Evolutionary conservation across 1,140 invertebrate species (phyloP), one percentile per base, ranked within the genome.

Genomic region (Brachionus asplanchnoidis): DNA sequence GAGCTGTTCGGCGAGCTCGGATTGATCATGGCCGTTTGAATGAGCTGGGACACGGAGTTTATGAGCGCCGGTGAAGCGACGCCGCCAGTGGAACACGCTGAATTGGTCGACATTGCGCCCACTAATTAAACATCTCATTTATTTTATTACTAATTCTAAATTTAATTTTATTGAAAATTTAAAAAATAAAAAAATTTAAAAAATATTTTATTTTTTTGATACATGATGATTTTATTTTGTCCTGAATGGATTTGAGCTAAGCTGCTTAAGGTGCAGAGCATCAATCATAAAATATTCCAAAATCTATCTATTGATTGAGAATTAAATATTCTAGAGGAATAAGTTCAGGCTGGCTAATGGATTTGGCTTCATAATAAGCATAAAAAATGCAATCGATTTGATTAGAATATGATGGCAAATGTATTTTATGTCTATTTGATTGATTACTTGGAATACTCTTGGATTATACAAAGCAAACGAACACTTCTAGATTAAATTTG

Each of bases 211-310:
- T n/a, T 20, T 60, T 26, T 20, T 60, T 20, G 23, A 60, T 26
- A 20, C 9, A 60, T 60, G 53, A 60, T 60, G 53, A 60, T 60
- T 60, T 23, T 60, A 60, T 60, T 60, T 60, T 60, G 53, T 60
- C 53, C 53, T 60, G 9, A 56, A 60, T 9, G 53, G 53, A 60
- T 60, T 60, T 60, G 20, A 60, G 9, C 20, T 60, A 60, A 60
- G 53, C 53, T 60, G n/a, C 53, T 60, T 60, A 60, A 60, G 53
- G 53, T 60, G 53, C 53, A 60, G 20, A 60, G 53, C 53, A 60
- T 60, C 53, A 60, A 60, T 60, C 53, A 60, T 60, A 60, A 60
- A 60, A 60, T 60, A 60, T 60, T 60, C 53, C 53, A 53, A 53
- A 53, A 17, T 53, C 46, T 60, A 60, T 60, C 53, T 60, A 60